Evolutionary conservation across 2,888 invertebrate genomes (phyloP).

Genomic region (Saturnia pavonia): DNA sequence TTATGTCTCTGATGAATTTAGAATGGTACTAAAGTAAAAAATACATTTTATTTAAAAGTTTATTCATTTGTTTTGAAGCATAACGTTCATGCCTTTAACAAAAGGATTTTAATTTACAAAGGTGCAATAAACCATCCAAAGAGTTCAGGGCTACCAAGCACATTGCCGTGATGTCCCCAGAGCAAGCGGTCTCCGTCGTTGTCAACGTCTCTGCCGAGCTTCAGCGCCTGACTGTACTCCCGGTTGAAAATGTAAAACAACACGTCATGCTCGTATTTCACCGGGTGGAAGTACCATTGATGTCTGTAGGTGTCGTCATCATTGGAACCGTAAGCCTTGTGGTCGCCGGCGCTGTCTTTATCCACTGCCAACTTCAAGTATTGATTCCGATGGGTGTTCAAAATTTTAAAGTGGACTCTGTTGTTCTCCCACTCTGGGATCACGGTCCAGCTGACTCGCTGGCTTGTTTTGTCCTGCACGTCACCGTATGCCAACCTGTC

Average conservation of each 20-base stretch:
- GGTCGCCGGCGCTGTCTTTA: slow-evolving; percentile 5
- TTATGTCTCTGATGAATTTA: too few relatives aligned
- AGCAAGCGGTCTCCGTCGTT: slow-evolving; percentile 10
- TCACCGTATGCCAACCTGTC: slow-evolving; percentile 26
- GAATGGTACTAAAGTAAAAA: too few relatives aligned
- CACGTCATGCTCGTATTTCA: neutral
- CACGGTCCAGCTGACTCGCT: slow-evolving; percentile 23
- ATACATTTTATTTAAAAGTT: too few relatives aligned
- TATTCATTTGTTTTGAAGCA: too few relatives aligned
- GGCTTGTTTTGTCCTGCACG: slow-evolving; percentile 22
- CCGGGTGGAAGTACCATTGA: slow-evolving; percentile 26
- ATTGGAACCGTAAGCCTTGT: slow-evolving; percentile 11
- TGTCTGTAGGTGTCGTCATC: slow-evolving; percentile 17
- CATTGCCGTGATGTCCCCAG: slow-evolving; percentile 16
- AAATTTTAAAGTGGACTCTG: slow-evolving; percentile 27
- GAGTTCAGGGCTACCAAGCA: neutral
- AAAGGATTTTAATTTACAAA: neutral
- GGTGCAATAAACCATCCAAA: slow-evolving; percentile 9
- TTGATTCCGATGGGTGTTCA: slow-evolving; percentile 20
- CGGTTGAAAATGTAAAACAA: slow-evolving; percentile 27
- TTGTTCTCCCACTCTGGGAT: slow-evolving; percentile 26
- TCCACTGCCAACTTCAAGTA: slow-evolving; percentile 16
- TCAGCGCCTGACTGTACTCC: slow-evolving; percentile 13
- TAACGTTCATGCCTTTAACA: neutral
- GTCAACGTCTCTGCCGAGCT: slow-evolving; percentile 13